Conservation (phyloP, 2,113 vertebrate species). For the Cathartes aura region DNA sequence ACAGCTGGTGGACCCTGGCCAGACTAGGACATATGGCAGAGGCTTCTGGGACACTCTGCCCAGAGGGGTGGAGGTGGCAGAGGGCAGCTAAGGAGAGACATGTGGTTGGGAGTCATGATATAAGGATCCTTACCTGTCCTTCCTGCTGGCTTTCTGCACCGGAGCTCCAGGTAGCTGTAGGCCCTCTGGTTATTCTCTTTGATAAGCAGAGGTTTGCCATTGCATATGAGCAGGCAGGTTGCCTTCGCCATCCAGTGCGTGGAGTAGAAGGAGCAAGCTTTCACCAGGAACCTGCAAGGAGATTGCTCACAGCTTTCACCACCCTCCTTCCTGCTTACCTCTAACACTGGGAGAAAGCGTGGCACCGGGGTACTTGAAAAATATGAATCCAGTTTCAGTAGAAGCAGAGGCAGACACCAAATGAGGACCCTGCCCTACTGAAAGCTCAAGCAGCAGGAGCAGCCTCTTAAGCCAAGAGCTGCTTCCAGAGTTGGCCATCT, state of each 20-base stretch:
- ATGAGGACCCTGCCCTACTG: neutral
- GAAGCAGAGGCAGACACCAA: neutral
- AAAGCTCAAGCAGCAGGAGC: neutral
- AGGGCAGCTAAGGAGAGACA: neutral
- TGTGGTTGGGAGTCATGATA: neutral
- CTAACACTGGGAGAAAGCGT: neutral
- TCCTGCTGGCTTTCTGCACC: constrained; percentile 54
- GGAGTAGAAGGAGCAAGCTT: constrained; percentile 73
- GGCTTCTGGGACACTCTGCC: neutral
- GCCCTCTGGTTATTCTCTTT: constrained; percentile 60
- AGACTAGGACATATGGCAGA: neutral
- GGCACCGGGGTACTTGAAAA: neutral
- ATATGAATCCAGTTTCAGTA: neutral
- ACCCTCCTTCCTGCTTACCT: neutral
- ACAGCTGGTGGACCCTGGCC: neutral
- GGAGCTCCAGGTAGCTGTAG: constrained; percentile 74
- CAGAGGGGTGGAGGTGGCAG: neutral
- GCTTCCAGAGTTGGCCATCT: neutral
- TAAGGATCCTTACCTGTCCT: neutral
- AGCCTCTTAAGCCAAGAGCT: neutral
- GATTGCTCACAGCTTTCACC: neutral
- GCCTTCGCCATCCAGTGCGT: constrained; percentile 70
- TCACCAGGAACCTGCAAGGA: constrained; percentile 71
- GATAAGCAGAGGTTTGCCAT: constrained; percentile 66
- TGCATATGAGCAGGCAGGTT: constrained; percentile 61